phyloP scores from a whole-genome alignment of 2,113 vertebrate species.

The Eolophus roseicapilla region DNA sequence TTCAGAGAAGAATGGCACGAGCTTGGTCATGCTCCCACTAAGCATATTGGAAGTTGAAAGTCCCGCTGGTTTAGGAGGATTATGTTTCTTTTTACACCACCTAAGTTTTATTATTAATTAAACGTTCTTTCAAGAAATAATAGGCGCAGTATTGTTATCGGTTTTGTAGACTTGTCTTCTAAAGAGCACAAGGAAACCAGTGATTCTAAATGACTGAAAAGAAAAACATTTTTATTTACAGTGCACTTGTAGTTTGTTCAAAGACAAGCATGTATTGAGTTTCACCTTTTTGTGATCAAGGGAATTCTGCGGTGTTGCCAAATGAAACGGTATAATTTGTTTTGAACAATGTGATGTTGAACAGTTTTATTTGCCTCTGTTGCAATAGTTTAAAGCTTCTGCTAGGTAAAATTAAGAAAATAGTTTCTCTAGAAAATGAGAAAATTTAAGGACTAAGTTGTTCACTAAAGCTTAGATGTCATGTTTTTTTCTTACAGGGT shows the following conservation, averaged over 20 bases:
- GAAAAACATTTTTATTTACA: not conserved
- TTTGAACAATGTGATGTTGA: not conserved
- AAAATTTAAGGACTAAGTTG: not conserved
- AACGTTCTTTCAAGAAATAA: not conserved
- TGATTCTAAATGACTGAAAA: not conserved
- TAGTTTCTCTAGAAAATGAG: not conserved
- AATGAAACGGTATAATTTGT: not conserved
- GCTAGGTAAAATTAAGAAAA: not conserved
- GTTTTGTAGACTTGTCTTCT: not conserved
- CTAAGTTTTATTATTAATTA: constrained; percentile 1
- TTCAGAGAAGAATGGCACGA: not conserved
- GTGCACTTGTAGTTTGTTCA: not conserved
- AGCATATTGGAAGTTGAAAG: constrained; percentile 16
- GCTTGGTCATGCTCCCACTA: not conserved
- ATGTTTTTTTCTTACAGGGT: not conserved
- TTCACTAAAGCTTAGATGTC: not conserved
- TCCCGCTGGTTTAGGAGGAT: not conserved
- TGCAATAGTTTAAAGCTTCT: not conserved
- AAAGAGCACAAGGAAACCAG: not conserved
- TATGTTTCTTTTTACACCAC: not conserved
- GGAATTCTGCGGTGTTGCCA: not conserved
- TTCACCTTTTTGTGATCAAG: not conserved
- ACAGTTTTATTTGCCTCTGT: not conserved
- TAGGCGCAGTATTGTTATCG: not conserved
- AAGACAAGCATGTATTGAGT: not conserved